Conservation (phyloP, 1,140 invertebrate genomes). For the Schlechtendalia chinensis region DNA sequence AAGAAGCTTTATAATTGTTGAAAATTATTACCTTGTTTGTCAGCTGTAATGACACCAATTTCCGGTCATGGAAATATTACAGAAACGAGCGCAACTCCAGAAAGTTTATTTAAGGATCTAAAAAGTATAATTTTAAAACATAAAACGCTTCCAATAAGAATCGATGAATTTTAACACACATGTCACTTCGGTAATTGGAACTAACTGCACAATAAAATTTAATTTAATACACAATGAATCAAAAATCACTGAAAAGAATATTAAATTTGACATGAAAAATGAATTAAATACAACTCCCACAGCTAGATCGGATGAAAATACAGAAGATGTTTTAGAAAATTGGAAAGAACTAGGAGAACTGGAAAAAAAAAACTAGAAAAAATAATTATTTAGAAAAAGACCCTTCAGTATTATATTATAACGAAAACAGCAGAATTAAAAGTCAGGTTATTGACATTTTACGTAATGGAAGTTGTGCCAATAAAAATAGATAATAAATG, state of each 20-base stretch:
- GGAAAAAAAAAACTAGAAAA: constrained; percentile 5
- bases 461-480: background rate
- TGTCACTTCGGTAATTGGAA: background rate
- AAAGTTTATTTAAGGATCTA: constrained; percentile 17
- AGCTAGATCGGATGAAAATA: background rate
- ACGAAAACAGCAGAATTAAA: background rate
- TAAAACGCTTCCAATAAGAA: background rate
- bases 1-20: background rate
- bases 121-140: background rate
- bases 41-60: constrained; percentile 1
- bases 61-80: background rate
- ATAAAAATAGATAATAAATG: background rate
- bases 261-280: background rate
- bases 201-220: background rate
- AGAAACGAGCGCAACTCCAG: background rate
- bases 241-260: background rate
- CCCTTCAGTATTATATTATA: constrained; percentile 9
- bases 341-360: background rate
- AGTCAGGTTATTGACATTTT: constrained; percentile 11
- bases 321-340: background rate
- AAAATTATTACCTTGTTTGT: constrained; percentile 20
- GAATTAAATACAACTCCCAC: background rate
- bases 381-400: background rate
- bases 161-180: background rate
- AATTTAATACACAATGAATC: too few species aligned